Conservation (phyloP, 2,113 vertebrate genomes). For the Fregetta grallaria region DNA sequence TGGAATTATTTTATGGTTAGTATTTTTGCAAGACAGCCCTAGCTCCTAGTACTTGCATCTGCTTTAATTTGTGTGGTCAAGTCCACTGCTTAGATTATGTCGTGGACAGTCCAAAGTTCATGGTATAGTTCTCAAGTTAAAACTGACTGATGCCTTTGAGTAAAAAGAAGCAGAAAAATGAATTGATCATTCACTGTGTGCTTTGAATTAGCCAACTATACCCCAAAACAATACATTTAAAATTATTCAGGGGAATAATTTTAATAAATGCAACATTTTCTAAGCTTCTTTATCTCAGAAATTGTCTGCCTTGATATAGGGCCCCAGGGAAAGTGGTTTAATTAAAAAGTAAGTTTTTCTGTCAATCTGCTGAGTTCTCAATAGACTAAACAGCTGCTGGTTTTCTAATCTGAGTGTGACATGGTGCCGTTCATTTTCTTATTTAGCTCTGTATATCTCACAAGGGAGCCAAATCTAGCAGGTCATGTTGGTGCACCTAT, state of each 20-base stretch:
- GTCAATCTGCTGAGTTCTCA: constrained; percentile 38
- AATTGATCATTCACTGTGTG: not conserved
- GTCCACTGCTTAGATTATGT: not conserved
- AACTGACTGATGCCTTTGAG: not conserved
- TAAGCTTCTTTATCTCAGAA: constrained; percentile 3
- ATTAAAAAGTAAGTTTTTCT: constrained; percentile 51
- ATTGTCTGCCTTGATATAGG: constrained; percentile 30
- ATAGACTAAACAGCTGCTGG: not conserved
- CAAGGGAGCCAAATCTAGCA: not conserved
- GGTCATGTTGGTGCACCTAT: not conserved
- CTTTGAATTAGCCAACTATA: not conserved
- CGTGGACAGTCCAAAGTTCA: not conserved
- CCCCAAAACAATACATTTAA: not conserved
- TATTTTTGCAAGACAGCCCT: not conserved
- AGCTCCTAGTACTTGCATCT: not conserved
- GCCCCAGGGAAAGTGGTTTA: constrained; percentile 28
- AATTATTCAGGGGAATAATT: not conserved
- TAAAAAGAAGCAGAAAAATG: not conserved
- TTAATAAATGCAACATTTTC: constrained; percentile 22
- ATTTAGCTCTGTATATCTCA: not conserved
- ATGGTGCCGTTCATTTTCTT: not conserved
- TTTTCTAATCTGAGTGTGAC: constrained; percentile 22
- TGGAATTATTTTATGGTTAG: not conserved
- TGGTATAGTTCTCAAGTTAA: not conserved
- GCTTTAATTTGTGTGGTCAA: not conserved